Conservation (phyloP, 2,888 invertebrate species). For the Scotopteryx bipunctaria region DNA sequence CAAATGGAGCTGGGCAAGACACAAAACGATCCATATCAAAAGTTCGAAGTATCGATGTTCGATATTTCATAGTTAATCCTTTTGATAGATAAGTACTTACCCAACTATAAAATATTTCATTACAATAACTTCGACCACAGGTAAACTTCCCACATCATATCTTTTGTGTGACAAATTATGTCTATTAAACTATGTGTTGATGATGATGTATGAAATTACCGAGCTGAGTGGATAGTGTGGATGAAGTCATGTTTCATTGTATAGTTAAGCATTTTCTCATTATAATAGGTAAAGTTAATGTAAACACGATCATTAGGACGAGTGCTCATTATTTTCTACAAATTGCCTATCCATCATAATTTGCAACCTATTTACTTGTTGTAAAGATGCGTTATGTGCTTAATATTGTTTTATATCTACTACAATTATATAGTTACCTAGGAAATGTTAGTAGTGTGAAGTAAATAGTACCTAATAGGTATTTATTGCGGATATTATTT, state of each 20-base stretch:
- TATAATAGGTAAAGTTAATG: slow-evolving; percentile 20
- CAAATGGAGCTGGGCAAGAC: too few relatives aligned
- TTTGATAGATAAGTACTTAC: too few relatives aligned
- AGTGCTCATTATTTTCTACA: slow-evolving; percentile 28
- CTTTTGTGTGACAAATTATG: too few relatives aligned
- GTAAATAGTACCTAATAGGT: too few relatives aligned
- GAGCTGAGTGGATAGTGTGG: not conserved
- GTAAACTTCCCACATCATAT: too few relatives aligned
- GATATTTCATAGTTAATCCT: too few relatives aligned
- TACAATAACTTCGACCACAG: too few relatives aligned
- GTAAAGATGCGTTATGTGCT: not conserved
- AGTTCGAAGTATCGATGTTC: too few relatives aligned
- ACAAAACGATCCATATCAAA: too few relatives aligned
- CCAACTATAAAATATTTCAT: too few relatives aligned
- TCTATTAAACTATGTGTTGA: too few relatives aligned
- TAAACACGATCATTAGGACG: slow-evolving; percentile 27
- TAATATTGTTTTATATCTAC: not conserved
- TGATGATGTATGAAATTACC: not conserved
- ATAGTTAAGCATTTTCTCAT: slow-evolving; percentile 21
- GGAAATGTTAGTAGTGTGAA: not conserved
- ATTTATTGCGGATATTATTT: too few relatives aligned
- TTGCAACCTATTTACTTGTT: not conserved
- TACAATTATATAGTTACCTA: not conserved
- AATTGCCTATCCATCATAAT: slow-evolving; percentile 26
- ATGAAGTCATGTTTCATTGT: slow-evolving; percentile 22